Percentiles rank a stretch among this genome's conserved stretches.
Conservation (phyloP, 2,797 vertebrate genomes). For the Esox masquinongy region DNA sequence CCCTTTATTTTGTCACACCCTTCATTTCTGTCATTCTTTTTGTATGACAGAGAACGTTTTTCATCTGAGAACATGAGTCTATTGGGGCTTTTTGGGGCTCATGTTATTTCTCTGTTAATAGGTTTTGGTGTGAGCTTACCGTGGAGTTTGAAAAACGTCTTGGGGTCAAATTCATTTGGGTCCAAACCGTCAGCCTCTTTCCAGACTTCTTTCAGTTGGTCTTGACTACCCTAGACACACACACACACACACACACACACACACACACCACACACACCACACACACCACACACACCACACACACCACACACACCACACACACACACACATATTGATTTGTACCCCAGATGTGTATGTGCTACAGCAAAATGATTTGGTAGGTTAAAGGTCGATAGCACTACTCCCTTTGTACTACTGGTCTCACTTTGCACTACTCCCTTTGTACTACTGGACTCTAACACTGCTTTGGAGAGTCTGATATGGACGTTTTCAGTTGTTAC, state of each 20-base stretch:
- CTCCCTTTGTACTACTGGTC: no score
- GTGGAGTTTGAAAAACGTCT: constrained; percentile 95
- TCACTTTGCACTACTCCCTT: no score
- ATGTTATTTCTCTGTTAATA: background rate
- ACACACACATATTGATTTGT: constrained; percentile 16
- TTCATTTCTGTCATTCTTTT: background rate
- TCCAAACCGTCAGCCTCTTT: constrained; percentile 92
- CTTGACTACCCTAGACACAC: constrained; percentile 86
- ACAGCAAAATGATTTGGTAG: no score
- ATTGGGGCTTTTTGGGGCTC: background rate
- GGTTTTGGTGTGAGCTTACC: constrained; percentile 71
- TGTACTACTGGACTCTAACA: no score
- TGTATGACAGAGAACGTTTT: background rate
- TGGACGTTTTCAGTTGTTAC: background rate
- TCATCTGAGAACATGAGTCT: background rate
- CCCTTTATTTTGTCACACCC: background rate
- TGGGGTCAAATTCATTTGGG: constrained; percentile 89
- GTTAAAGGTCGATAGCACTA: no score
- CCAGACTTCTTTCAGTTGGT: constrained; percentile 96
- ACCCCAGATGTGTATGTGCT: no score
- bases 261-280: no score
- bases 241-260: no score
- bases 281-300: no score
- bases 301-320: constrained; percentile 54
- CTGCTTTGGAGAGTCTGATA: no score